These are phyloP conservation scores for Rhadina sibilatrix DNA, from an alignment of 2,113 vertebrate species.

Conservation along the genomic window DNA sequence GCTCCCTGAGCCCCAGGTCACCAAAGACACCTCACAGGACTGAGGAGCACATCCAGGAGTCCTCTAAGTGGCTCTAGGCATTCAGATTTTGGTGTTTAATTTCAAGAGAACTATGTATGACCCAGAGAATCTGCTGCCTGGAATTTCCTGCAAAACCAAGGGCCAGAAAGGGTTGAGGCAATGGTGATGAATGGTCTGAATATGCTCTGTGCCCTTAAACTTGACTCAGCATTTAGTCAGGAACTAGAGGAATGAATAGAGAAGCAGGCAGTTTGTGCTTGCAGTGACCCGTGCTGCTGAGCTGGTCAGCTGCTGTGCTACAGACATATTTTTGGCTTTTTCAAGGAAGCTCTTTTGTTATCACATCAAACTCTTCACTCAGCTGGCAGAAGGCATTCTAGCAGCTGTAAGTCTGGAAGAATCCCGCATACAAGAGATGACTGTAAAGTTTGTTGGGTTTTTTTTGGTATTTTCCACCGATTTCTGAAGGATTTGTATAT, in stretches of 20 bases:
- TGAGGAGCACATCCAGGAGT: not conserved
- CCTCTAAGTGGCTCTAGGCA: not conserved
- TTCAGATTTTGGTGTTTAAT: not conserved
- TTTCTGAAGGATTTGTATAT: not conserved
- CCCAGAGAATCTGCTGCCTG: not conserved
- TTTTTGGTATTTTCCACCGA: not conserved
- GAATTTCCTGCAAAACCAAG: not conserved
- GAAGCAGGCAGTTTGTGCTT: constrained; percentile 25
- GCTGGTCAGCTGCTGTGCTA: constrained; percentile 58
- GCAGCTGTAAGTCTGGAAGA: constrained; percentile 59
- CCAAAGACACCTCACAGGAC: not conserved
- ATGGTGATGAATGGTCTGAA: not conserved
- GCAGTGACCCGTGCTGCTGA: constrained; percentile 51
- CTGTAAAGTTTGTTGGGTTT: not conserved
- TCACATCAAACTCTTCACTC: constrained; percentile 51
- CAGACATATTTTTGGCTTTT: constrained; percentile 54
- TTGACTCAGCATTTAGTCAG: constrained; percentile 59
- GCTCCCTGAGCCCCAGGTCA: not conserved
- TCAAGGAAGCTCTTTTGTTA: constrained; percentile 54
- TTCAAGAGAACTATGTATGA: not conserved
- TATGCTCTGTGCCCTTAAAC: constrained; percentile 34
- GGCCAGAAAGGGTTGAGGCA: not conserved
- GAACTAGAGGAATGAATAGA: constrained; percentile 20
- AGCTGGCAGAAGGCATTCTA: constrained; percentile 49
- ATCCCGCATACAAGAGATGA: constrained; percentile 13